A percentile compares a stretch with the other conserved stretches of the same genome.
These are phyloP conservation scores for Bombus terrestris DNA, from an alignment of 1,140 invertebrate species.

Conservation along the genomic window DNA sequence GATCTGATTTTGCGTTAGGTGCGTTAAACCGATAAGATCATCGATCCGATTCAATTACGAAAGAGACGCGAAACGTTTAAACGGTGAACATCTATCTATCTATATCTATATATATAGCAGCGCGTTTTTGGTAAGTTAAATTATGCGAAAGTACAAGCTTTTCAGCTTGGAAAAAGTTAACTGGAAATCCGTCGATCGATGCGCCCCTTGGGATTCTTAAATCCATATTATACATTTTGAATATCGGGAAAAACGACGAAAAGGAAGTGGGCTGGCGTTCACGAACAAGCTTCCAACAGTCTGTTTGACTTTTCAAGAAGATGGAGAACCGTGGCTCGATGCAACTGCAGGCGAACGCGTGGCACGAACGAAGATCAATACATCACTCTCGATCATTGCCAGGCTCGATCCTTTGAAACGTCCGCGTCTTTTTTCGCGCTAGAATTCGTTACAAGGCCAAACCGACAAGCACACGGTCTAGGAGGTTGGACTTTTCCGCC, in stretches of 20 bases:
- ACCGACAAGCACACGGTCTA: not conserved
- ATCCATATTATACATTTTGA: constrained; percentile 23
- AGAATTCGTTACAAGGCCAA: constrained; percentile 29
- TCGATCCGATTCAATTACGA: no score
- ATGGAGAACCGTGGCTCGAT: not conserved
- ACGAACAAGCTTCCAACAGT: not conserved
- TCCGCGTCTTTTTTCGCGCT: constrained; percentile 27
- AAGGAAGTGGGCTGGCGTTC: not conserved
- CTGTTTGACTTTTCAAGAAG: not conserved
- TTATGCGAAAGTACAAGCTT: no score
- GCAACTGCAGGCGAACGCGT: constrained; percentile 3
- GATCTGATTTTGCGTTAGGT: no score
- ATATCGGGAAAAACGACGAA: not conserved
- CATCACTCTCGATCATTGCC: constrained; percentile 72
- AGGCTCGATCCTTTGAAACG: constrained; percentile 24
- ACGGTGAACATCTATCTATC: no score
- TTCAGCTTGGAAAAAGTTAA: not conserved
- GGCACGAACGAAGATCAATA: constrained; percentile 53
- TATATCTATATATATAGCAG: no score
- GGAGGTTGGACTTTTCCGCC: constrained; percentile 22
- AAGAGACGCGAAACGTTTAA: no score
- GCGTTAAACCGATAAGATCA: no score
- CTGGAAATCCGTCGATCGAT: constrained; percentile 43
- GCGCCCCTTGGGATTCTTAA: constrained; percentile 44
- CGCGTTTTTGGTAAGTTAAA: not conserved